Base-by-base conservation (phyloP, 2,113 vertebrate species). In the Regulus satrapa region DNA sequence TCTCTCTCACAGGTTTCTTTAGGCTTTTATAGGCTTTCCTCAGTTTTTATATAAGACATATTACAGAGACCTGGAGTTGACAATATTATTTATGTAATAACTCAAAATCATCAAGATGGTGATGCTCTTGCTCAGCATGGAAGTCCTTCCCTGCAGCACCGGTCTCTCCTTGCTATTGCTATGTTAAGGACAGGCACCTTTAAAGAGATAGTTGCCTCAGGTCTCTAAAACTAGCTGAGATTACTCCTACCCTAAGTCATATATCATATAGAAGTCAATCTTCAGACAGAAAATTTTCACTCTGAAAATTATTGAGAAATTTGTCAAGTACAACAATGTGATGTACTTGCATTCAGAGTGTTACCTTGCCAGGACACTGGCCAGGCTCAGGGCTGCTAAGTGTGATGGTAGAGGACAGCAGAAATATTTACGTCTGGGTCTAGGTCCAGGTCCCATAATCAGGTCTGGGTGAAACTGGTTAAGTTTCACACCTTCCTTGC, bases 241-340 rank as follows among this genome's bases (percentile, higher is more conserved):
- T 31, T 6, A n/a, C 28, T 75, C 48, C 18, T 56, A 92, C 9
- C 12, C 49, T 66, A 69, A 64, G 32, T 9, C 29, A 21, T 71
- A 23, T 43, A 59, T 56, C 56, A 41, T 13, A 43, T 5, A 16
- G 25, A 92, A 89, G 18, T 43, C 68, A 38, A 48, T 34, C 36
- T 76, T 79, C 61, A 88, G 43, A 12, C 3, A 25, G 41, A 83
- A 90, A 51, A 67, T 43, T 32, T 80, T 69, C 43, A 67, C 23
- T 48, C 51, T 48, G 64, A 59, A 94, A 81, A 72, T n/a, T 18
- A 51, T 10, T 0, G 17, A 49, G 51, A 58, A 32, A 74, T 67
- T 36, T 55, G 23, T 28, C n/a, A 52, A 41, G 20, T 20, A 55
- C 36, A 40, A 23, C 5, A 64, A 36, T 0, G 0, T 23, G 45